Conservation (phyloP, 2,888 invertebrate genomes). For the Cybosia mesomella region DNA sequence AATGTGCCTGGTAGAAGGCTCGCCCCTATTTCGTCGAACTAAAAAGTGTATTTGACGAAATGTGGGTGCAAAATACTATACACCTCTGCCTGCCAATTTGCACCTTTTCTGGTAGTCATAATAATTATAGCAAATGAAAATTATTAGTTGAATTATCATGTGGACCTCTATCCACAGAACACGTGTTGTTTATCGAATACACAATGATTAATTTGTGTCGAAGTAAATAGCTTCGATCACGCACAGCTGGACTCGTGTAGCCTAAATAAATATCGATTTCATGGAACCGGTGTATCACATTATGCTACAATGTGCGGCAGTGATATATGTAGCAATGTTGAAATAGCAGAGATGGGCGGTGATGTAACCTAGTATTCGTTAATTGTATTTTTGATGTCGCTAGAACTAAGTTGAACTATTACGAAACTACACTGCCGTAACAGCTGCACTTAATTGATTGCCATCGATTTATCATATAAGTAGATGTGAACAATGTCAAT, state of each 20-base stretch:
- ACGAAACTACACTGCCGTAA: background rate
- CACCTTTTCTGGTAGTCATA: background rate
- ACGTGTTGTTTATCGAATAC: conserved; percentile 24
- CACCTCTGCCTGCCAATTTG: too few species aligned
- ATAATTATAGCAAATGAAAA: background rate
- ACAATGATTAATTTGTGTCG: conserved; percentile 20
- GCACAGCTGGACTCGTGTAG: conserved; percentile 24
- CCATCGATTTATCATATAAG: background rate
- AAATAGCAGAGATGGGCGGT: background rate
- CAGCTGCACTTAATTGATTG: background rate
- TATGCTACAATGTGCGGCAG: background rate
- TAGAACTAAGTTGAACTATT: background rate
- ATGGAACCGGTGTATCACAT: conserved; percentile 11
- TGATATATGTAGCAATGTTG: background rate
- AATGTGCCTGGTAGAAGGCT: background rate
- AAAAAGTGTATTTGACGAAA: background rate
- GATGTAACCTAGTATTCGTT: background rate
- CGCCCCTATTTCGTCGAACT: background rate
- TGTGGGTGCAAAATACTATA: background rate
- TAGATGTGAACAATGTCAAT: background rate
- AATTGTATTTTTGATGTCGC: conserved; percentile 6
- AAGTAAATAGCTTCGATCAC: conserved; percentile 25
- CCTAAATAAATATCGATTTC: conserved; percentile 37
- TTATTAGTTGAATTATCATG: background rate
- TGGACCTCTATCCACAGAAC: background rate